Evolutionary conservation across 2,888 invertebrate genomes (phyloP), one percentile per base, ranked within the genome.

Genomic region (Synanthedon tipuliformis): DNA sequence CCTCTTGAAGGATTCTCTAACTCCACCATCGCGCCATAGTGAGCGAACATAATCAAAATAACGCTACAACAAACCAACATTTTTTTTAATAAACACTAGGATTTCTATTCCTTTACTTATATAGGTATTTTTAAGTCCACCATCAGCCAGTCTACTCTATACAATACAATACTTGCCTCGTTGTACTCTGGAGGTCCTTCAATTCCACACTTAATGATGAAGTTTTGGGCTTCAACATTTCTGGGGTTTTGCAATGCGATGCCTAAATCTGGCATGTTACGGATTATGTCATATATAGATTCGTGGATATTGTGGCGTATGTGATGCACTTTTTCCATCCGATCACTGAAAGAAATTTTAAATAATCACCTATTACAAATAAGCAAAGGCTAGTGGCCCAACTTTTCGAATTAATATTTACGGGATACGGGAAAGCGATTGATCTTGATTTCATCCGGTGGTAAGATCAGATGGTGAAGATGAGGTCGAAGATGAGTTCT

Each of bases 251-350:
- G 88, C 48, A 89, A 78, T 7, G 78, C 77, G 40, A 92, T 75
- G 50, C 84, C 75, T 23, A 92, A 72, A 0, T 79, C 70, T 0
- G 78, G 61, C 91, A 93, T 91, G 60, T 90, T 87, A 40, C 77
- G 79, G 0, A 91, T 84, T 34, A 93, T 84, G 57, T 91, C 92
- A 62, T 89, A 91, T 50, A 94, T 93, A 0, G 93, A 91, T 66
- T 95, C 94, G 68, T 93, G 92, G 2, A 94, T 88, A 63, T 95
- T 95, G 66, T 90, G 90, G 48, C 89, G 88, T 51, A 95, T 94
- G 68, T 91, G 90, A 0, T 82, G 75, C 12, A 90, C 89, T 71
- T 92, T 93, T 50, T 92, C 92, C 52, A 81, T 73, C 41, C 92
- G 88, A 70, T 94, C 94, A 58, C 94, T 94, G 41, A 67, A 66